Conservation (phyloP, 2,888 invertebrate species). For the Sarcophaga carnaria region DNA sequence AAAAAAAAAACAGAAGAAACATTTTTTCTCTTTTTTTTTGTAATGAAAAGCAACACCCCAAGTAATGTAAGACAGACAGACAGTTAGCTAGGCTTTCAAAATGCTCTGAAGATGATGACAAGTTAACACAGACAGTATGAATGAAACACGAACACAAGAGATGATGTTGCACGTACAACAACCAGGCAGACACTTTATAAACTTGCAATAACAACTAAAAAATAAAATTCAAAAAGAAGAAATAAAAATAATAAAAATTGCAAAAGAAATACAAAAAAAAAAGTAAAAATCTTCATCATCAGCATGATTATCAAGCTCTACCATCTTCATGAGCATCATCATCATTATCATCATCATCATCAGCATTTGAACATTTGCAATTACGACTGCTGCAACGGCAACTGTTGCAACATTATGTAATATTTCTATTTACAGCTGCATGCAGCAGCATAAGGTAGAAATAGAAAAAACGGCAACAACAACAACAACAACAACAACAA, state of each 20-base stretch:
- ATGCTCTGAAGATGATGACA: constrained; percentile 1
- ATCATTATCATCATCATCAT: constrained; percentile 19
- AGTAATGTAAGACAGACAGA: not conserved
- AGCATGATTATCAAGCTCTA: constrained; percentile 20
- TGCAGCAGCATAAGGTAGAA: constrained; percentile 34
- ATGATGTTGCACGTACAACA: constrained; percentile 48
- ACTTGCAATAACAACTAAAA: not conserved
- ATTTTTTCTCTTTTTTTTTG: too few relatives aligned
- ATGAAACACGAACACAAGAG: constrained; percentile 30
- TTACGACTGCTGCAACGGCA: not conserved
- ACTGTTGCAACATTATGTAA: constrained; percentile 59
- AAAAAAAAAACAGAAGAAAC: not conserved
- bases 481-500: too few relatives aligned
- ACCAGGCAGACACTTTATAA: not conserved
- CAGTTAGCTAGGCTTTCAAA: constrained; percentile 47
- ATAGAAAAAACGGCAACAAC: not conserved
- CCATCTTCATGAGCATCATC: constrained; percentile 33
- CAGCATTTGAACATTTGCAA: not conserved
- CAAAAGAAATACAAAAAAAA: constrained; percentile 25
- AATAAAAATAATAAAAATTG: constrained; percentile 16
- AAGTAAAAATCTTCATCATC: constrained; percentile 61
- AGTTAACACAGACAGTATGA: constrained; percentile 14
- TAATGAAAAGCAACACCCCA: constrained; percentile 44
- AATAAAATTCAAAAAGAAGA: not conserved
- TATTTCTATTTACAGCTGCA: constrained; percentile 35